Base-by-base conservation (phyloP, 2,797 vertebrate genomes). In the Siniperca undulata region DNA sequence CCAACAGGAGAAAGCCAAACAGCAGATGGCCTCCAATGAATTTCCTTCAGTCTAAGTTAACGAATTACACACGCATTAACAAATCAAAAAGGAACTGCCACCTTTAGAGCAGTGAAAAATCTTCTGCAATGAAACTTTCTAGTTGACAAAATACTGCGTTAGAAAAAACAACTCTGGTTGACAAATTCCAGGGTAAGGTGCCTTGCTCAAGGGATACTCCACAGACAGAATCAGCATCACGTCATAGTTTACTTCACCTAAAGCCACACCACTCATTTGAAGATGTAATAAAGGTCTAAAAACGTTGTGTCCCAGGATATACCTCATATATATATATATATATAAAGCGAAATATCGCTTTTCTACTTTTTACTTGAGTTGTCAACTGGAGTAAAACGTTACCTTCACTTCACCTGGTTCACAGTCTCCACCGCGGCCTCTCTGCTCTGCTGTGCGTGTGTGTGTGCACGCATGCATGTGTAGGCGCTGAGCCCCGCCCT, bases 1-100 rank as follows among this genome's bases (percentile, higher is more conserved):
- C 78, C 64, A 40, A 84, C 76, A 77, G 86, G 81, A 88, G 83
- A 82, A 91, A 75, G 85, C 80, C 88, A 84, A 82, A 84, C 79
- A 90, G 80, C 92, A 93, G 91, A 94, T 92, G 92, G 89, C 80
- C 76, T 74, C 69, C 36, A 77, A 89, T 84, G 17, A 84, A 87
- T 91, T 83, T 86, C 74, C 78, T 78, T 86, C 70, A 70, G 62
- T 85, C 74, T 30, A 73, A 80, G 69, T 87, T 82, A 89, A 92
- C 67, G 8, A 86, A 91, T 88, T 56, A 80, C 74, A 81, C 69
- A 70, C 7, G 22, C 68, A 67, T 72, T 79, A 80, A 74, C 24
- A 84, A 83, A 82, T 81, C 40, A 75, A 80, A 30, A 75, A 69
- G 27, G 36, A 88, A 73, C n/a, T 55, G 68, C 58, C 72, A 77